Evolutionary conservation across 2,113 vertebrate genomes (phyloP).

Genomic region (Otis tarda): DNA sequence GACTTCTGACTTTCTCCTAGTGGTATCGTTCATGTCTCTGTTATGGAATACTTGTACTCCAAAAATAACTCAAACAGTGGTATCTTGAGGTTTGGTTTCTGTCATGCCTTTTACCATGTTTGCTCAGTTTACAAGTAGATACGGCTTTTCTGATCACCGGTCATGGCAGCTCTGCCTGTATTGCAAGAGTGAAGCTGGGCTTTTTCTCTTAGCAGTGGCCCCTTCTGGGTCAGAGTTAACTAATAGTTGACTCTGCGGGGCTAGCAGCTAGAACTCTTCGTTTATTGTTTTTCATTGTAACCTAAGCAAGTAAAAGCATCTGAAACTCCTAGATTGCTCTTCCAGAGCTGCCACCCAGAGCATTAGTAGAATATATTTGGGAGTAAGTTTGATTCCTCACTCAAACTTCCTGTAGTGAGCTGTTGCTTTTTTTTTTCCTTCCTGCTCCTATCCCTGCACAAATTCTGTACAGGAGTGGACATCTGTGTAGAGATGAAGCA

Average conservation of each 20-base stretch:
- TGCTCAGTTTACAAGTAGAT: not conserved
- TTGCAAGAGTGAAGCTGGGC: not conserved
- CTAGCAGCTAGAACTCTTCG: slow-evolving; percentile 17
- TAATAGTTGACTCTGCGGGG: not conserved
- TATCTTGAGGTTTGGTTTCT: not conserved
- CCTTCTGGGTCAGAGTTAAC: slow-evolving; percentile 14
- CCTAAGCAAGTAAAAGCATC: not conserved
- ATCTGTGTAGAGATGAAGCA: slow-evolving; percentile 51
- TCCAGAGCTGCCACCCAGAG: slow-evolving; percentile 20
- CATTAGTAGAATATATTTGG: slow-evolving; percentile 33
- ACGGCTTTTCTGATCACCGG: not conserved
- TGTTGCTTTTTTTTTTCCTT: slow-evolving; percentile 54
- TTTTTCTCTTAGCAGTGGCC: not conserved
- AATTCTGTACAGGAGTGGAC: slow-evolving; percentile 43
- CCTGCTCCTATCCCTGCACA: slow-evolving; percentile 66
- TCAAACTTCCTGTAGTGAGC: slow-evolving; percentile 57
- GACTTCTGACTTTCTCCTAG: not conserved
- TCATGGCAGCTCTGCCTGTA: not conserved
- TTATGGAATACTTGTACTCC: not conserved
- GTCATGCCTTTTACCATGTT: not conserved
- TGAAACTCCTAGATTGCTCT: slow-evolving; percentile 18
- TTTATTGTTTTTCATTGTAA: not conserved
- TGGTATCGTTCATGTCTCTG: not conserved
- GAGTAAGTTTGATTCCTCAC: slow-evolving; percentile 36
- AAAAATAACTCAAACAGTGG: not conserved